These are phyloP conservation scores for Noturus placidus DNA, from an alignment of 2,113 vertebrate genomes.

Conservation along the genomic window DNA sequence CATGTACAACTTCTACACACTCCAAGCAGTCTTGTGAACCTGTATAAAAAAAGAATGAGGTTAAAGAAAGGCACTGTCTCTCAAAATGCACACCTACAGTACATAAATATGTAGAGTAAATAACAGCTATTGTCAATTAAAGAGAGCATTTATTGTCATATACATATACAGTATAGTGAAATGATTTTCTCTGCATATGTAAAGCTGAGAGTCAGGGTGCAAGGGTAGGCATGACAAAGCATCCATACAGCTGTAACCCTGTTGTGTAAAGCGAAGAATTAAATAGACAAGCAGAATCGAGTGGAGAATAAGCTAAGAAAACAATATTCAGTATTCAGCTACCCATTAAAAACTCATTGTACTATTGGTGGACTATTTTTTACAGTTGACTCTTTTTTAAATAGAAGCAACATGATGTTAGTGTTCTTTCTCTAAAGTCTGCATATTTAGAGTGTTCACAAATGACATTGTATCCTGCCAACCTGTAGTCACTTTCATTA, in stretches of 20 bases:
- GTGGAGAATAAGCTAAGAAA: too few relatives aligned
- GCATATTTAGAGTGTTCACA: neutral
- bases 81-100: neutral
- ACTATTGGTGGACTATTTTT: neutral
- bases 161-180: neutral
- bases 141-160: neutral
- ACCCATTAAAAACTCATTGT: neutral
- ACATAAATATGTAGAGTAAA: conserved; percentile 17
- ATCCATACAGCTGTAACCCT: neutral
- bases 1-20: conserved; percentile 22
- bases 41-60: conserved; percentile 5
- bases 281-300: neutral
- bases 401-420: neutral
- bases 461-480: neutral
- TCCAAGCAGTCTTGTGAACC: conserved; percentile 4
- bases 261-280: neutral
- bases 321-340: neutral
- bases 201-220: neutral
- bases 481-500: neutral
- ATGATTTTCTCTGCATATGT: neutral
- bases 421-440: neutral
- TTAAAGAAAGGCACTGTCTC: neutral
- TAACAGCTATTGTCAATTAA: neutral
- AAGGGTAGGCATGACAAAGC: neutral
- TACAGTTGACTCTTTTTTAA: neutral